phyloP scores from a whole-genome alignment of 2,797 vertebrate genomes.

The Etheostoma nigrum region DNA sequence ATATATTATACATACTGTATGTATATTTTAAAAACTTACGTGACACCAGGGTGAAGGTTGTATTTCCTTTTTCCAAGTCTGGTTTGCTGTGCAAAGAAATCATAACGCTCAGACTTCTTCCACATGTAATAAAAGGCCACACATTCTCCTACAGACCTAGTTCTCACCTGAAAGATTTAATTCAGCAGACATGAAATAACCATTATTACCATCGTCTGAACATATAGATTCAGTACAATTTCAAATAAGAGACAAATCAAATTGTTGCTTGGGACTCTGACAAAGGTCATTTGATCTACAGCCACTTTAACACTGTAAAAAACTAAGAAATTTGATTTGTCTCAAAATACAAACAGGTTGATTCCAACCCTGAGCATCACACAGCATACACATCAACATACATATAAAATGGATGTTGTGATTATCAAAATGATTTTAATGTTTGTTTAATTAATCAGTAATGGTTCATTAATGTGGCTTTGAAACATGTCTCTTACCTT shows the following conservation, averaged over 20 bases:
- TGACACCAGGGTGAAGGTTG: conserved; percentile 95
- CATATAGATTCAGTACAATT: conserved; percentile 55
- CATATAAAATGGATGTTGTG: not conserved
- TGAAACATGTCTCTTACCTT: conserved; percentile 85
- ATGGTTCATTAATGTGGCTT: conserved; percentile 1
- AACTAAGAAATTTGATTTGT: conserved; percentile 51
- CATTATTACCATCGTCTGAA: conserved; percentile 77
- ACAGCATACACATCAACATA: conserved; percentile 41
- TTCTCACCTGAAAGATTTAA: conserved; percentile 92
- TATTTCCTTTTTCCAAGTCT: conserved; percentile 99
- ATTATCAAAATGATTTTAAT: not conserved
- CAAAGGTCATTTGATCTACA: conserved; percentile 10
- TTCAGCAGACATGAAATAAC: conserved; percentile 84
- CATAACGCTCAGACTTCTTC: conserved; percentile 98
- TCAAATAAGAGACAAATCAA: conserved; percentile 60
- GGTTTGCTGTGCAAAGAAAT: conserved; percentile 99
- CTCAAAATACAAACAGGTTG: conserved; percentile 49
- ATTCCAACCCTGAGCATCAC: conserved; percentile 46
- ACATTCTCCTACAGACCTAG: conserved; percentile 96
- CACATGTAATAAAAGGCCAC: conserved; percentile 99
- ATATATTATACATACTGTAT: too few relatives aligned
- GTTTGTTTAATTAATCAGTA: conserved; percentile 11
- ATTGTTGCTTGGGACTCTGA: conserved; percentile 25
- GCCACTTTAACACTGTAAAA: not conserved
- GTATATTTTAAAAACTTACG: conserved; percentile 86